Evolutionary conservation across 2,888 invertebrate species (phyloP), one percentile per base, ranked within the genome.

Genomic region (Mimas tiliae): DNA sequence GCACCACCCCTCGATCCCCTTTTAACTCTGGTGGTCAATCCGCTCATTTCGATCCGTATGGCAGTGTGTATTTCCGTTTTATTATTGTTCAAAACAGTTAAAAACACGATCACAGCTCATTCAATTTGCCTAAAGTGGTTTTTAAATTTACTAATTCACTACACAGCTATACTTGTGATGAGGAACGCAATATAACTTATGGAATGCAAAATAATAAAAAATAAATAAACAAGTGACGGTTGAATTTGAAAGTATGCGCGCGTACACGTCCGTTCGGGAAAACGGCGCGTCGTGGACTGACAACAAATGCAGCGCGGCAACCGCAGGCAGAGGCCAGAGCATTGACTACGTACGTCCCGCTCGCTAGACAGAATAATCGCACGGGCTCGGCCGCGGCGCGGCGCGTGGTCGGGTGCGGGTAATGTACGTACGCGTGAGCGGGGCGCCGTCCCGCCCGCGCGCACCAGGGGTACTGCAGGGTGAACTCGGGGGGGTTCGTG

Each of bases 1-100:
- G 92, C 94, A 86, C 94, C 93, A 79, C 94, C 94, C 86, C 94
- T 90, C 87, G 94, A 94, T 85, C 94, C 92, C 85, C 94, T 88
- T 90, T 94, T 94, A 77, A 91, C 91, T 89, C 92, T 92, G 82
- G 89, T 89, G 87, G 93, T 91, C 93, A 94, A 90, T 88, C 92
- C 93, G 83, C 93, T 94, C 94, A 94, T 94, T 88, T 91, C 94
- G 93, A 89, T 83, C 87, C 84, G 84, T 82, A 85, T 84, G 85
- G 85, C 86, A 84, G 84, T 83, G 73, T 84, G 78, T 86, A 78
- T 79, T 83, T 84, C 84, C 84, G 83, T 87, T 87, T 83, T 90
- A 87, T 86, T 86, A 84, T 78, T 83, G 84, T 88, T 86, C 81
- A 72, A 86, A 88, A 89, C 84, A 82, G 85, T 83, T 76, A 77